Base-by-base conservation (phyloP, 2,888 invertebrate genomes). In the Chloroclystis v-ata region DNA sequence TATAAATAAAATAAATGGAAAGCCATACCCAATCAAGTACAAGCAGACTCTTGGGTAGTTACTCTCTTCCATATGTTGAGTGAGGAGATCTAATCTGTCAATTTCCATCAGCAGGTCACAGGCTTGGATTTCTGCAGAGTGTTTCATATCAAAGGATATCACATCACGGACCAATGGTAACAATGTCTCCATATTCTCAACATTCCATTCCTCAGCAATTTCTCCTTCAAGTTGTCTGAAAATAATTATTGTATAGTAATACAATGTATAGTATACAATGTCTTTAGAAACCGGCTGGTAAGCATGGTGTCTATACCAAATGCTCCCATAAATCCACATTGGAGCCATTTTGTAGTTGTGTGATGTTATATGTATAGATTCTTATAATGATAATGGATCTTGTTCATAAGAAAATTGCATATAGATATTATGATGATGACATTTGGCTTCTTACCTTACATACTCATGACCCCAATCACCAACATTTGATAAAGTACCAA, bases 391-490 rank as follows among this genome's bases (percentile, higher is more conserved):
- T n/a, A n/a, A n/a, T n/a, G n/a, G n/a, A n/a, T n/a, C n/a, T n/a
- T n/a, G n/a, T n/a, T n/a, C n/a, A n/a, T n/a, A n/a, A n/a, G n/a
- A n/a, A n/a, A n/a, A n/a, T n/a, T n/a, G n/a, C n/a, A n/a, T n/a
- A n/a, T n/a, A n/a, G n/a, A n/a, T n/a, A n/a, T 38, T 26, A 41
- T 30, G 40, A 39, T 26, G 5, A 6, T 6, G 26, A 26, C 6
- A 26, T 2, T 2, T 26, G 4, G 5, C 10, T n/a, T n/a, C 53
- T 60, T 72, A 93, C 93, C 93, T 92, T 43, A 99, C 97, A 89
- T 99, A 99, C 87, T 99, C 99, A 86, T 99, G 99, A 0, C 99
- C 99, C 99, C 99, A 99, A 67, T 97, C 96, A 4, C 97, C 97
- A 56, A 99, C 95, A 72, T 95, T 94, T 56, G 93, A 92, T 81